Evolutionary conservation across 2,888 invertebrate species (phyloP).

Genomic region (Diarsia brunnea): DNA sequence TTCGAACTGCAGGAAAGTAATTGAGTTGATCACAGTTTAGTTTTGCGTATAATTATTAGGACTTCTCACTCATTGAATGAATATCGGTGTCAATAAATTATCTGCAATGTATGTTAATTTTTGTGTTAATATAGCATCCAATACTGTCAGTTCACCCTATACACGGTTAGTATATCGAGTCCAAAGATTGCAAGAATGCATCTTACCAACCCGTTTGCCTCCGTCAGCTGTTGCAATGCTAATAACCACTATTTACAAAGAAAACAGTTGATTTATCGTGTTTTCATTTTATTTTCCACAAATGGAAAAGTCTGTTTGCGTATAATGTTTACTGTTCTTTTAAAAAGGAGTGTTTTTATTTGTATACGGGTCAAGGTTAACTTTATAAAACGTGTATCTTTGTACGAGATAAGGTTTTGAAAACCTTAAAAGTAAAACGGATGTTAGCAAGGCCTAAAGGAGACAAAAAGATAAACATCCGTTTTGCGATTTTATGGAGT

Average conservation of each 20-base stretch:
- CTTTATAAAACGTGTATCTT: background rate
- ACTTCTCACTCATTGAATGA: background rate
- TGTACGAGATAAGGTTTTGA: slow-evolving; percentile 30
- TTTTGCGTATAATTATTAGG: background rate
- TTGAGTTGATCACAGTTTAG: slow-evolving; percentile 10
- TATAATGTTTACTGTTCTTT: slow-evolving; percentile 11
- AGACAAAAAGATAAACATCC: slow-evolving; percentile 47
- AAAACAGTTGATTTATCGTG: slow-evolving; percentile 45
- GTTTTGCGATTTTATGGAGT: slow-evolving; percentile 14
- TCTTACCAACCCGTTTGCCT: slow-evolving; percentile 53
- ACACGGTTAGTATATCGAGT: slow-evolving; percentile 42
- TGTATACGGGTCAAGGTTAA: slow-evolving; percentile 19
- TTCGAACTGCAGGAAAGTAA: slow-evolving; percentile 19
- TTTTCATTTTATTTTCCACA: slow-evolving; percentile 36
- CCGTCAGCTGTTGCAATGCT: slow-evolving; percentile 46
- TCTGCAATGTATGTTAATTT: background rate
- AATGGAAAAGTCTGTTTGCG: background rate
- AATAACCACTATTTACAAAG: slow-evolving; percentile 55
- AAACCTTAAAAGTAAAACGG: slow-evolving; percentile 28
- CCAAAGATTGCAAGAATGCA: slow-evolving; percentile 61
- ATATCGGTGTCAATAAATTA: background rate
- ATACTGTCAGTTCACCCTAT: slow-evolving; percentile 29
- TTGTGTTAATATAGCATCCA: slow-evolving; percentile 1
- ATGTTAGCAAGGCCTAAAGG: slow-evolving; percentile 36
- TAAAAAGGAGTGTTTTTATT: slow-evolving; percentile 25